Conservation (phyloP, 2,888 invertebrate genomes). For the Torymus auratus region DNA sequence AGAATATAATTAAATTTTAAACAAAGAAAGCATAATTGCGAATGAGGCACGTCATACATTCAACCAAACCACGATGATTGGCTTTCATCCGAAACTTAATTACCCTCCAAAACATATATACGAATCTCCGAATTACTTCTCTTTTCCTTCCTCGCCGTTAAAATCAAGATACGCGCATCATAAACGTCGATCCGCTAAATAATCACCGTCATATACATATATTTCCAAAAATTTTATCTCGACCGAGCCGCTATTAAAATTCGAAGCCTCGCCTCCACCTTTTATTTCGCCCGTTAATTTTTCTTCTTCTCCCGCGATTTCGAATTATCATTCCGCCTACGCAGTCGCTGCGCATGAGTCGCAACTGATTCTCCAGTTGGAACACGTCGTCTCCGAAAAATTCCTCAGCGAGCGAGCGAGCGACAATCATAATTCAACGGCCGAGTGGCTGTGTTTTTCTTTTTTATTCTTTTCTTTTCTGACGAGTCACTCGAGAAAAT, state of each 20-base stretch:
- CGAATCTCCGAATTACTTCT: too few species aligned
- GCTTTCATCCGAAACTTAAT: too few species aligned
- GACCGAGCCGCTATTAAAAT: constrained; percentile 23
- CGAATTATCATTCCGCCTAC: constrained; percentile 49
- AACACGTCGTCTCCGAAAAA: constrained; percentile 40
- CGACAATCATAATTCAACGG: constrained; percentile 49
- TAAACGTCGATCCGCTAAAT: too few species aligned
- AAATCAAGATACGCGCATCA: too few species aligned
- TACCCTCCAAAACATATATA: too few species aligned
- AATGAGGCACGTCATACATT: too few species aligned
- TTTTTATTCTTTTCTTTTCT: constrained; percentile 10
- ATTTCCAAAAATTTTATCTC: background rate
- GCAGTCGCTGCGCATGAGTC: background rate
- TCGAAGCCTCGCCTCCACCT: background rate
- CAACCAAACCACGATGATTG: too few species aligned
- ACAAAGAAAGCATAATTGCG: too few species aligned
- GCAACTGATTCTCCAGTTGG: constrained; percentile 27
- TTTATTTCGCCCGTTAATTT: constrained; percentile 39
- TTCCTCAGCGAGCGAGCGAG: constrained; percentile 26
- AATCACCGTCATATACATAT: background rate
- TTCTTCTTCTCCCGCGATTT: constrained; percentile 31
- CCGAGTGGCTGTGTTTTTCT: background rate
- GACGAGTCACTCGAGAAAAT: constrained; percentile 50
- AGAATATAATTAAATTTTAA: too few species aligned
- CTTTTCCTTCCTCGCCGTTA: too few species aligned